Evolutionary conservation across 2,797 vertebrate species (phyloP), one percentile per base, ranked within the genome.

Genomic region (Tapera naevia): DNA sequence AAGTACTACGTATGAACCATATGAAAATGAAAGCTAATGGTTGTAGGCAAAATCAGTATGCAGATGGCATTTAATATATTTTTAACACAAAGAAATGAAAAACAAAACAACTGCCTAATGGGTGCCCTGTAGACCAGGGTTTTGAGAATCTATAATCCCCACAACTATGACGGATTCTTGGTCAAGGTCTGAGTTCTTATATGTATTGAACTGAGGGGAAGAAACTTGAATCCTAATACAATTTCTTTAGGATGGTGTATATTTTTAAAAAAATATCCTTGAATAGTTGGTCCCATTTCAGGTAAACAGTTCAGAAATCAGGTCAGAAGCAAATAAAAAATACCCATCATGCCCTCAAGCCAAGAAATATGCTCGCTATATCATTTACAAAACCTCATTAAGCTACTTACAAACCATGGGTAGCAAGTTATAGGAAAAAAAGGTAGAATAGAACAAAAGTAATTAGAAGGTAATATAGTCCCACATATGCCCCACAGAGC

Each of bases 401-500:
- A 65, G 67, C 86, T 88, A 45, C 70, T 89, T 91, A 75, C 1
- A 9, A 88, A 39, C 50, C 62, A 45, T 53, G n/a, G 69, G 39
- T 91, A 87, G 58, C 39, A 92, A 93, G 23, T 50, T 88, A 57
- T 4, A 75, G 33, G 1, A 22, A 66, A 65, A 89, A 82, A 80
- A 46, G 4, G 13, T 41, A 45, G 24, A 95, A 24, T 66, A 57
- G 45, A 95, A 91, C 46, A 58, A 90, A 93, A 90, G 82, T 84
- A 93, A 92, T 94, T 93, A 93, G 80, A 85, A 88, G 33, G 66
- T 69, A 82, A 86, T 92, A 92, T 88, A 93, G 80, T 51, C 82
- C 76, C 2, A 17, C n/a, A 50, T 84, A 57, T 80, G 48, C 45
- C 82, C 92, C 87, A 91, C 70, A 90, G 76, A 88, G 92, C 5